phyloP scores from a whole-genome alignment of 2,113 vertebrate species.

The Syngnathus typhle region DNA sequence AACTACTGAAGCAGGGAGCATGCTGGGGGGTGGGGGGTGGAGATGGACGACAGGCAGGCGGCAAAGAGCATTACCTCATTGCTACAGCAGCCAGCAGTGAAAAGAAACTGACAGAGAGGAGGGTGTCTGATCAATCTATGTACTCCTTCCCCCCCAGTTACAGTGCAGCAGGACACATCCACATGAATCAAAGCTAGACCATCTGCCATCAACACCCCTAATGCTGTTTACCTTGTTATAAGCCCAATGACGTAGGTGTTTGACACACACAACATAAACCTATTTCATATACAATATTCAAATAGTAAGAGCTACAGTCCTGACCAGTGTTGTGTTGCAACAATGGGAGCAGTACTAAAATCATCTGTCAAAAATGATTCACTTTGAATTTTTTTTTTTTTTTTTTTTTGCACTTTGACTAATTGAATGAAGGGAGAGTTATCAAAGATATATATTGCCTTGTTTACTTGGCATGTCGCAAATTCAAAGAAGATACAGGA shows the following conservation, averaged over 20 bases:
- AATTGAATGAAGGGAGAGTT: background rate
- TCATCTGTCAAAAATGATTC: no score
- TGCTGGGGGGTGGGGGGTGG: constrained; percentile 18
- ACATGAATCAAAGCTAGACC: constrained; percentile 14
- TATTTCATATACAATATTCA: background rate
- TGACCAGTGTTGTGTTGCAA: background rate
- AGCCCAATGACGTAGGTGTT: constrained; percentile 4
- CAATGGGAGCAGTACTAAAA: background rate
- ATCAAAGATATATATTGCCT: background rate
- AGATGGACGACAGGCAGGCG: constrained; percentile 51
- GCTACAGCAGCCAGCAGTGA: constrained; percentile 55
- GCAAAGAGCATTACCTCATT: constrained; percentile 68
- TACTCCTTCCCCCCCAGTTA: constrained; percentile 29
- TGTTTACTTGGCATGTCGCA: background rate
- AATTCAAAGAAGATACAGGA: background rate
- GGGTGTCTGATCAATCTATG: constrained; percentile 55
- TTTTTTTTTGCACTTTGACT: background rate
- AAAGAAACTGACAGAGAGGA: constrained; percentile 39
- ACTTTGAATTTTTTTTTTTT: background rate
- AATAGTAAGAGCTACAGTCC: background rate
- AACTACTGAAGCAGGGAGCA: constrained; percentile 55
- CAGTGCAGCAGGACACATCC: constrained; percentile 34
- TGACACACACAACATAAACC: background rate
- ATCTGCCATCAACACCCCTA: constrained; percentile 27
- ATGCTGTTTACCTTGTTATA: constrained; percentile 13